Conservation (phyloP, 2,888 invertebrate species). For the Limnephilus rhombicus region DNA sequence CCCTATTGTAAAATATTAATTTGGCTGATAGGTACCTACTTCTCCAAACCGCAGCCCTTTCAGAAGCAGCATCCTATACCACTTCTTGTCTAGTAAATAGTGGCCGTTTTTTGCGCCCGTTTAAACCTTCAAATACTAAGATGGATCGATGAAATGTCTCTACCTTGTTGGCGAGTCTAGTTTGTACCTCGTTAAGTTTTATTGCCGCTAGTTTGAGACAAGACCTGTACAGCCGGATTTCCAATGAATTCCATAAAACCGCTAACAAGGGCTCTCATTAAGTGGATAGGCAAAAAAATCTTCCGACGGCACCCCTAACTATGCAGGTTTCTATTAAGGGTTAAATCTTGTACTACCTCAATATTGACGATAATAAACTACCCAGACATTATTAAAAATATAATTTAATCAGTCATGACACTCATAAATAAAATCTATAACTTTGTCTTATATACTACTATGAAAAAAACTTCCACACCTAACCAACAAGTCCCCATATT, state of each 20-base stretch:
- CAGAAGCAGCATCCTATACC: neutral
- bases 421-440: neutral
- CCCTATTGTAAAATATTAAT: neutral
- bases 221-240: constrained; percentile 48
- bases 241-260: constrained; percentile 63
- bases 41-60: neutral
- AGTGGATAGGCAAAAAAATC: constrained; percentile 15
- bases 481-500: no score
- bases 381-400: neutral
- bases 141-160: constrained; percentile 5
- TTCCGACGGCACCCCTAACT: neutral
- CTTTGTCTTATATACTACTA: neutral
- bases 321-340: neutral
- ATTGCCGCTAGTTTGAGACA: constrained; percentile 59
- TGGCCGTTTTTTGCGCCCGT: constrained; percentile 15
- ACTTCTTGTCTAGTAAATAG: constrained; percentile 20
- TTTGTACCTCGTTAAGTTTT: constrained; percentile 64
- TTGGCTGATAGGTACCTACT: neutral
- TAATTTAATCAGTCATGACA: neutral
- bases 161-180: constrained; percentile 21
- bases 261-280: constrained; percentile 64
- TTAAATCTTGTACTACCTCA: neutral
- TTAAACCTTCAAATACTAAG: constrained; percentile 3
- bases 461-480: no score
- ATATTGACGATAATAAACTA: neutral